A percentile compares a stretch with the other conserved stretches of the same genome.
phyloP scores from a whole-genome alignment of 1,140 invertebrate species.

The Aphaenogaster ashmeadi region DNA sequence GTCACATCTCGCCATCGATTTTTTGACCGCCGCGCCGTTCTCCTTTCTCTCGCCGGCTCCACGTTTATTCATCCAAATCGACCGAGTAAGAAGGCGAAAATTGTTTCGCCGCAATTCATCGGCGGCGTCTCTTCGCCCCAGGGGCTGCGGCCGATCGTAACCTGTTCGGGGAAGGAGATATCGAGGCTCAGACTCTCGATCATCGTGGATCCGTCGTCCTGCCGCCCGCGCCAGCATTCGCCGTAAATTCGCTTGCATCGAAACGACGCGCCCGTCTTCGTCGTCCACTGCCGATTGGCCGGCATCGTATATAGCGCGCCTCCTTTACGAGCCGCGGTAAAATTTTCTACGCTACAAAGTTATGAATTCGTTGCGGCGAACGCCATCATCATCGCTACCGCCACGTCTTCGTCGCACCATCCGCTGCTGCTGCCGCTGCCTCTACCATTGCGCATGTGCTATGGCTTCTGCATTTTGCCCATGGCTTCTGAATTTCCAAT shows the following conservation, averaged over 20 bases:
- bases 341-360: conserved; percentile 78
- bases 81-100: conserved; percentile 40
- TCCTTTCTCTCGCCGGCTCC: not conserved
- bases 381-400: conserved; percentile 29
- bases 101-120: conserved; percentile 65
- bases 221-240: conserved; percentile 24
- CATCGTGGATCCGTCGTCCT: conserved; percentile 57
- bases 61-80: conserved; percentile 23
- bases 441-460: too few species aligned
- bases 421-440: not conserved
- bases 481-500: too few species aligned
- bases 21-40: not conserved
- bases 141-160: conserved; percentile 52
- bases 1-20: conserved; percentile 10
- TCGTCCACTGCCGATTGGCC: conserved; percentile 67
- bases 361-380: conserved; percentile 76
- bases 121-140: conserved; percentile 24
- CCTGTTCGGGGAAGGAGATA: conserved; percentile 17
- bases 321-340: conserved; percentile 77
- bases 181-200: conserved; percentile 42
- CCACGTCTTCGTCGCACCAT: not conserved
- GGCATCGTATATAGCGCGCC: conserved; percentile 61
- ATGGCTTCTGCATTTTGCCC: too few species aligned
- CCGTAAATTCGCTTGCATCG: conserved; percentile 61
- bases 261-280: conserved; percentile 52